A percentile compares a stretch with the other conserved stretches of the same genome.
phyloP scores from a whole-genome alignment of 2,113 vertebrate genomes.

The Prionailurus viverrinus region DNA sequence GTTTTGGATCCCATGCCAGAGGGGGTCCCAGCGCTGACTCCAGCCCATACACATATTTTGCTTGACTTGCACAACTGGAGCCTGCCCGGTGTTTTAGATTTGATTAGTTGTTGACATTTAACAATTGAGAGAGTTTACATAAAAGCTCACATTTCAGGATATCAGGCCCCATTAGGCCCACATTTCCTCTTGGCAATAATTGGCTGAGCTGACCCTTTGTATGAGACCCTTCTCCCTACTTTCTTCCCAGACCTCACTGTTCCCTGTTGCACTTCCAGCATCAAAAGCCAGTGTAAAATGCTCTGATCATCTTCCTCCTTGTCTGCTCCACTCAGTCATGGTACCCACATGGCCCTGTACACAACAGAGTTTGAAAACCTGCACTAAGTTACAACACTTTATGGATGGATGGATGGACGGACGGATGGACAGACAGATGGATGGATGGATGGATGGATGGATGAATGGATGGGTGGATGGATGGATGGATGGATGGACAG shows the following conservation, averaged over 20 bases:
- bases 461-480: no score
- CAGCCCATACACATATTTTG: not conserved
- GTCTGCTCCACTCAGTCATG: not conserved
- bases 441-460: not conserved
- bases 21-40: not conserved
- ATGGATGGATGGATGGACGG: not conserved
- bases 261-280: not conserved
- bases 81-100: not conserved
- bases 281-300: not conserved
- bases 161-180: no score
- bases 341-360: not conserved
- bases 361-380: not conserved
- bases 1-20: not conserved
- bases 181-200: not conserved
- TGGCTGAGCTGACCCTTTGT: not conserved
- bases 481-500: not conserved
- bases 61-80: not conserved
- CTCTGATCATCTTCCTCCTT: not conserved
- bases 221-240: not conserved
- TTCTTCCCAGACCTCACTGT: not conserved
- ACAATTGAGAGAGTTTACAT: not conserved
- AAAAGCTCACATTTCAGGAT: not conserved
- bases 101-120: not conserved
- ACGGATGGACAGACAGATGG: not conserved
- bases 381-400: not conserved